phyloP scores from a whole-genome alignment of 2,888 invertebrate genomes.

The Ecliptopera silaceata region DNA sequence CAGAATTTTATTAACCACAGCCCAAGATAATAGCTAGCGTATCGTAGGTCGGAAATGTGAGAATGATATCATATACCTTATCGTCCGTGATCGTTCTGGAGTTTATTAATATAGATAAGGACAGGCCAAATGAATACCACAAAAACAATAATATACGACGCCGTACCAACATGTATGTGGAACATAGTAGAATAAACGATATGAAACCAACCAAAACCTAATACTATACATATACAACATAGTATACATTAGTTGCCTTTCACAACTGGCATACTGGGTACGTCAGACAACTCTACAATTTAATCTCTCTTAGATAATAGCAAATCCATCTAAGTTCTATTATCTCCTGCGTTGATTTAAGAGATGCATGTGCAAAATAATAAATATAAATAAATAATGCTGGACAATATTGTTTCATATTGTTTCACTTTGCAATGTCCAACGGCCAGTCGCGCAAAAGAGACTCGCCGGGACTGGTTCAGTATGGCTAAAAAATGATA shows the following conservation, averaged over 20 bases:
- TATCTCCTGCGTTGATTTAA: slow-evolving; percentile 16
- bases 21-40: not conserved
- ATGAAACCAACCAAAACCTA: no score
- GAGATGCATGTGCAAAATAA: no score
- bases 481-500: no score
- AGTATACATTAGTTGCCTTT: no score
- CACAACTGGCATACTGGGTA: not conserved
- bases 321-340: not conserved
- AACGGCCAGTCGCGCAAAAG: not conserved
- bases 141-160: not conserved
- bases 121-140: no score
- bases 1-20: not conserved
- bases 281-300: not conserved
- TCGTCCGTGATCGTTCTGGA: not conserved
- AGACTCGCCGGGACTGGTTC: no score
- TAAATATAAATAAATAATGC: slow-evolving; percentile 13
- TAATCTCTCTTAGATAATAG: not conserved
- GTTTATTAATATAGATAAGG: no score
- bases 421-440: no score
- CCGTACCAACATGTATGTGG: not conserved
- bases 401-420: slow-evolving; percentile 24
- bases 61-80: slow-evolving; percentile 7
- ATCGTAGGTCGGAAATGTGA: not conserved
- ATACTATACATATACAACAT: no score
- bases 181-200: no score